Conservation (phyloP, 2,113 vertebrate species). For the Zingel zingel region DNA sequence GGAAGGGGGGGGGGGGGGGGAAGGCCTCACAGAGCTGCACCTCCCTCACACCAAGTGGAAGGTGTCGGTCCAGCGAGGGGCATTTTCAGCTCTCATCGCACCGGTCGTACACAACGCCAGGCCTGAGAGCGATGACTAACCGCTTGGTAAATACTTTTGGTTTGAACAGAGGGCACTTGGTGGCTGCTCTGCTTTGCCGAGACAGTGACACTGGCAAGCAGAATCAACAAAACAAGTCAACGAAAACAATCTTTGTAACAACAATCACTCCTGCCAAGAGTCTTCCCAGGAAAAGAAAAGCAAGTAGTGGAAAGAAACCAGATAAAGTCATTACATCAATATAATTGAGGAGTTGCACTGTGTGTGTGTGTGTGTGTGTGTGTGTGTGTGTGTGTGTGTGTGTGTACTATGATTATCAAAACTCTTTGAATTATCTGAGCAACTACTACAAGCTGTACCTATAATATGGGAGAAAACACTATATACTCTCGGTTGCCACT, state of each 20-base stretch:
- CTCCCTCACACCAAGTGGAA: slow-evolving; percentile 44
- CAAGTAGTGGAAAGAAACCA: neutral
- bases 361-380: neutral
- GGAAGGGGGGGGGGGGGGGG: neutral
- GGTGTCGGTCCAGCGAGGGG: slow-evolving; percentile 32
- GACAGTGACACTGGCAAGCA: slow-evolving; percentile 11
- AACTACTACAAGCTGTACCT: neutral
- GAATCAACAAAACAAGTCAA: slow-evolving; percentile 37
- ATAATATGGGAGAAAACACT: neutral
- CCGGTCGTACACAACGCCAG: neutral
- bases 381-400: too few relatives aligned
- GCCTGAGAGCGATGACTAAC: slow-evolving; percentile 33
- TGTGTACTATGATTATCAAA: too few relatives aligned
- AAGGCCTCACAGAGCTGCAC: slow-evolving; percentile 2
- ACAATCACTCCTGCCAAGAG: slow-evolving; percentile 11
- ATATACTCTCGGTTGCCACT: neutral
- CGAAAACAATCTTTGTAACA: slow-evolving; percentile 27
- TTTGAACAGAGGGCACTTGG: slow-evolving; percentile 19
- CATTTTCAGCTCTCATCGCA: neutral
- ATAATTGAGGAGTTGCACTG: neutral
- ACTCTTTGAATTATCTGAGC: neutral
- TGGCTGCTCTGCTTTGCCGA: slow-evolving; percentile 13
- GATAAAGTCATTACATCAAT: neutral
- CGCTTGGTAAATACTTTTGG: slow-evolving; percentile 8
- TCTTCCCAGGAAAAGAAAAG: neutral